Base-by-base conservation (phyloP, 2,797 vertebrate species). In the Silurus aristotelis region DNA sequence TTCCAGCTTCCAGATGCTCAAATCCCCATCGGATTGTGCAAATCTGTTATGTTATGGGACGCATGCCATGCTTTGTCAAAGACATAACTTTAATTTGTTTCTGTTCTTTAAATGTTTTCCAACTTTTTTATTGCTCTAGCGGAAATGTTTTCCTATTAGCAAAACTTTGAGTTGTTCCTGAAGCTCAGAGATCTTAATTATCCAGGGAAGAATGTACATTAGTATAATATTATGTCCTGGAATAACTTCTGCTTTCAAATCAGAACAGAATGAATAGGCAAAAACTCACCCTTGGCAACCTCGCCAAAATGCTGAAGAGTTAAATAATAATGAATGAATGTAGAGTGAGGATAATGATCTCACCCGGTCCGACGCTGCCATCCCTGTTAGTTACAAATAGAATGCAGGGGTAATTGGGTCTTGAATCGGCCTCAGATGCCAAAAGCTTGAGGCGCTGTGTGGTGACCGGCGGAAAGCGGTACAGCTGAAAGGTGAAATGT, bases 401-500 rank as follows among this genome's bases (percentile, higher is more conserved):
- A 68, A 97, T 67, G 68, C 96, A 95, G 0, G 95, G 93, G 0
- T 91, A 89, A 13, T 89, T 58, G 12, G 87, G 86, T 0, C 67
- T 73, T 14, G 83, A 3, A 0, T 87, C 84, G 1, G 20, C 84
- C 2, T 83, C 93, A 0, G 63, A 82, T 83, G 89, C 88, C 61
- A 96, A 91, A 38, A 99, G 94, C 90, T 92, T 95, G 83, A 99
- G 93, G 9, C 94, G 94, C 0, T 97, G 95, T 0, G 97, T 97
- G 3, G 95, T 97, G 82, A 95, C 92, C 0, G 96, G 95, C 0
- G 96, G 95, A 77, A 99, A 99, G 12, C 96, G 96, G 90, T 99
- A 99, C 89, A 99, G 96, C 95, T 99, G 98, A 95, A 99, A 98
- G 85, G 96, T 99, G 92, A 99, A 95, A 90, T 97, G 96, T 90